Evolutionary conservation across 2,113 vertebrate genomes (phyloP).

Genomic region (Edolisoma coerulescens): DNA sequence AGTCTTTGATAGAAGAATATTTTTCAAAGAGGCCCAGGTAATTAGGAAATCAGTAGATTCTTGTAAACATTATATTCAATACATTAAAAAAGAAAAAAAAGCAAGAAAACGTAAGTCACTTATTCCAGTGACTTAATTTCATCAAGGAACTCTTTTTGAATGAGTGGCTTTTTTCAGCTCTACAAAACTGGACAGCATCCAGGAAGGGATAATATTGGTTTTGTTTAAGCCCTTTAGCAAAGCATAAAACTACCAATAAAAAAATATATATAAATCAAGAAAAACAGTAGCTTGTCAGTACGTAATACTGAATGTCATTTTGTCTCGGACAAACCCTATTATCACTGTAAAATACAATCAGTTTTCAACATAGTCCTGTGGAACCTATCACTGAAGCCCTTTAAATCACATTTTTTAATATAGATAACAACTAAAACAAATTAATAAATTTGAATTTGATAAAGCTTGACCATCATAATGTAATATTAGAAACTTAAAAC

Average conservation of each 20-base stretch:
- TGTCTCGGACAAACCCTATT: not conserved
- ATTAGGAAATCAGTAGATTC: not conserved
- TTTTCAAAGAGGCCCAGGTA: not conserved
- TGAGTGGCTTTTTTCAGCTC: not conserved
- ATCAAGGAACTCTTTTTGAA: not conserved
- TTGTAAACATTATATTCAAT: not conserved
- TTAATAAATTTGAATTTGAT: not conserved
- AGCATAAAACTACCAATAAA: not conserved
- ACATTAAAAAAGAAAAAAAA: not conserved
- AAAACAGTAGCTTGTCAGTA: not conserved
- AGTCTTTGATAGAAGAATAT: not conserved
- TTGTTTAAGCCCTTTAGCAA: not conserved
- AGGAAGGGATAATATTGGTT: not conserved
- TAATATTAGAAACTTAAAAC: not conserved
- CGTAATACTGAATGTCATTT: not conserved
- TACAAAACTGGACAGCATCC: not conserved
- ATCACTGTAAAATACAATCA: not conserved
- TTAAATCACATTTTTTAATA: not conserved
- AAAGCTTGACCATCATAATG: fast-evolving
- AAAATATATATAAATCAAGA: not conserved
- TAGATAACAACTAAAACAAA: not conserved
- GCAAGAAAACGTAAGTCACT: not conserved
- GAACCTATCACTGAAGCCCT: not conserved
- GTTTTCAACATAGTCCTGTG: not conserved
- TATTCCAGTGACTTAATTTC: not conserved